phyloP scores from a whole-genome alignment of 2,797 vertebrate species.

The Brachyrhaphis roseni region DNA sequence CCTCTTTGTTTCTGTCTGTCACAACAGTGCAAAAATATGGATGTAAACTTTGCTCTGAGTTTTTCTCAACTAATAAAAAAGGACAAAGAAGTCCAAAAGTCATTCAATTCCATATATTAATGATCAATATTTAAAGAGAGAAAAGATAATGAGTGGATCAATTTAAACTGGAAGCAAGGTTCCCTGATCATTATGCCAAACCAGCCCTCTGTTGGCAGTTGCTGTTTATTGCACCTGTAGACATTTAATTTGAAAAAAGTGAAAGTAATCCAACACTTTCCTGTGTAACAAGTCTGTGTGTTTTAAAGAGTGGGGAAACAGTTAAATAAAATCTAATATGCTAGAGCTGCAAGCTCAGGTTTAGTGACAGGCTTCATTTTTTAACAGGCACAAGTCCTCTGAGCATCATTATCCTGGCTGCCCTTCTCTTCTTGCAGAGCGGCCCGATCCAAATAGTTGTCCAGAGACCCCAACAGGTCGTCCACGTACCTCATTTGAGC shows the following conservation, averaged over 20 bases:
- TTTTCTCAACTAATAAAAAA: background rate
- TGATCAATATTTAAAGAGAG: slow-evolving; percentile 11
- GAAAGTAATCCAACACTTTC: background rate
- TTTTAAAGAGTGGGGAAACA: background rate
- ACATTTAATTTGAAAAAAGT: background rate
- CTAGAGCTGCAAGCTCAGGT: slow-evolving; percentile 6
- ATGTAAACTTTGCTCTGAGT: background rate
- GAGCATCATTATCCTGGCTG: slow-evolving; percentile 65
- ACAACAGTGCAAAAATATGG: slow-evolving; percentile 8
- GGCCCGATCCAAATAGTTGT: slow-evolving; percentile 76
- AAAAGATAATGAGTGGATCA: background rate
- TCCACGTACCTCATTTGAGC: slow-evolving; percentile 89
- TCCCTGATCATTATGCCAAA: slow-evolving; percentile 11
- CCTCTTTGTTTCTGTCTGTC: slow-evolving; percentile 2
- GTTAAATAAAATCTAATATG: slow-evolving; percentile 10
- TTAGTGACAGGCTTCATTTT: background rate
- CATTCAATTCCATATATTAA: background rate
- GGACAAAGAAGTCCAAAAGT: background rate
- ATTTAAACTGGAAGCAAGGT: slow-evolving; percentile 4
- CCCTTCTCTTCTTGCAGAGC: slow-evolving; percentile 80
- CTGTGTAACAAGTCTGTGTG: background rate
- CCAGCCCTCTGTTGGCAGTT: slow-evolving; percentile 46
- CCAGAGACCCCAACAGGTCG: slow-evolving; percentile 74
- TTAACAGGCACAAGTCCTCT: slow-evolving; percentile 88
- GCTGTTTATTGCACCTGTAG: slow-evolving; percentile 26